Percentiles rank a stretch among this genome's conserved stretches.
Evolutionary conservation across 2,888 invertebrate species (phyloP).

Genomic region (Troilus luridus): DNA sequence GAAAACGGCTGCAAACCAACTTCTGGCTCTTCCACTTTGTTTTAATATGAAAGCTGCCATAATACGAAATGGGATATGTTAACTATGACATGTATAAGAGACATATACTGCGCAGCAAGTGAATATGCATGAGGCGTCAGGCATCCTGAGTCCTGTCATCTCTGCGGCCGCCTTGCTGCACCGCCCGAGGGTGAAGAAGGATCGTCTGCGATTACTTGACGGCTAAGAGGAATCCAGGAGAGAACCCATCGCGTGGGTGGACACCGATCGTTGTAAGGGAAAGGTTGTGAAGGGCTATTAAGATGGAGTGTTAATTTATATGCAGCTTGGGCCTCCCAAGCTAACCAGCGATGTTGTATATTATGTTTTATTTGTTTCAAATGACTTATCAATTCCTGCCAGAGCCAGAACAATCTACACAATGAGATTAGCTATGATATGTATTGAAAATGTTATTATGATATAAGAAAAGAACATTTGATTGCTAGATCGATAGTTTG

Average conservation of each 20-base stretch:
- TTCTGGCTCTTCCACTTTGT: not conserved
- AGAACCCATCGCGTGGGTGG: not conserved
- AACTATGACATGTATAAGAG: not conserved
- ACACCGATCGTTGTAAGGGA: too few species aligned
- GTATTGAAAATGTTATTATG: too few species aligned
- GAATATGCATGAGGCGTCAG: constrained; percentile 21
- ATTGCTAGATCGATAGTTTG: too few species aligned
- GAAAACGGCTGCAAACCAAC: not conserved
- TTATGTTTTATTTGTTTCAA: not conserved
- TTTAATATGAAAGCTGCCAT: constrained; percentile 10
- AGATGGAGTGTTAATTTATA: not conserved
- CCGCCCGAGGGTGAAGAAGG: not conserved
- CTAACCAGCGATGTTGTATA: not conserved
- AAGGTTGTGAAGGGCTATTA: not conserved
- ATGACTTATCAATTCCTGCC: too few species aligned
- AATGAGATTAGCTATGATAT: too few species aligned
- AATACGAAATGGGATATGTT: constrained; percentile 22
- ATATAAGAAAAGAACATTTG: too few species aligned
- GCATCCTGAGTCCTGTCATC: not conserved
- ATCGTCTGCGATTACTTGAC: not conserved
- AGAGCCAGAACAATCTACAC: not conserved
- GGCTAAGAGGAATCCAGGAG: not conserved
- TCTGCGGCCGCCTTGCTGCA: not conserved
- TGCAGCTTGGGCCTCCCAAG: not conserved
- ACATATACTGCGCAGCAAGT: not conserved